Percentiles rank a stretch among this genome's conserved stretches.
These are phyloP conservation scores for Zaprionus obscuricornis DNA, from an alignment of 2,888 invertebrate genomes.

Conservation along the genomic window DNA sequence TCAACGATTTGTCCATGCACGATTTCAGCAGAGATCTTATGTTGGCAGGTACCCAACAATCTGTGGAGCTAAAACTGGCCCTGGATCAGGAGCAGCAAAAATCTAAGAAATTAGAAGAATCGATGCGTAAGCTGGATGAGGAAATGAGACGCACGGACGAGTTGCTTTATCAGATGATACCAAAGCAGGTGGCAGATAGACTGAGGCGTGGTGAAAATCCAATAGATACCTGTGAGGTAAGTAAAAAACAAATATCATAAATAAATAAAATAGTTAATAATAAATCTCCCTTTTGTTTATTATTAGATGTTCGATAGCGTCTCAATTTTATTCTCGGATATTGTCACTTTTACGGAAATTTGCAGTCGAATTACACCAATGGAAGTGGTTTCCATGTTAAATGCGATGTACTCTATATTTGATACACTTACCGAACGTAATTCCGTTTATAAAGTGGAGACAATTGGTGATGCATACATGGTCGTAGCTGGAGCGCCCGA, in stretches of 20 bases:
- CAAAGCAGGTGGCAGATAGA: conserved; percentile 97
- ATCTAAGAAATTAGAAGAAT: conserved; percentile 97
- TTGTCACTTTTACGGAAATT: conserved; percentile 98
- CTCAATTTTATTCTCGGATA: conserved; percentile 98
- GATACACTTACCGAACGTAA: conserved; percentile 96
- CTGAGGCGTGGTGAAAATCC: conserved; percentile 97
- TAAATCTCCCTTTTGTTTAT: conserved; percentile 27
- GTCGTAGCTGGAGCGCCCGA: conserved; percentile 98
- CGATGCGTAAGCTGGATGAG: conserved; percentile 96
- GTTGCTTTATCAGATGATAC: conserved; percentile 99
- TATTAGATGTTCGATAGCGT: conserved; percentile 97
- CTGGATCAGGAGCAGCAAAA: conserved; percentile 98
- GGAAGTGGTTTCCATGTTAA: conserved; percentile 98
- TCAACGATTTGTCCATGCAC: conserved; percentile 99
- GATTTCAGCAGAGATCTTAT: conserved; percentile 98
- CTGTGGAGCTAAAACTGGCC: conserved; percentile 97
- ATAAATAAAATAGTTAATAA: background rate
- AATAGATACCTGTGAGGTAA: conserved; percentile 97
- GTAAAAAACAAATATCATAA: background rate
- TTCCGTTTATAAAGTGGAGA: conserved; percentile 98
- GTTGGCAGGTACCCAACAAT: conserved; percentile 98
- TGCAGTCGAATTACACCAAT: conserved; percentile 97
- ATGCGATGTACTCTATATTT: conserved; percentile 98
- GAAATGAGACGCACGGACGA: conserved; percentile 98
- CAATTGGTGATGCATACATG: conserved; percentile 99